Evolutionary conservation across 2,113 vertebrate genomes (phyloP).

Genomic region (Nannospalax galili): DNA sequence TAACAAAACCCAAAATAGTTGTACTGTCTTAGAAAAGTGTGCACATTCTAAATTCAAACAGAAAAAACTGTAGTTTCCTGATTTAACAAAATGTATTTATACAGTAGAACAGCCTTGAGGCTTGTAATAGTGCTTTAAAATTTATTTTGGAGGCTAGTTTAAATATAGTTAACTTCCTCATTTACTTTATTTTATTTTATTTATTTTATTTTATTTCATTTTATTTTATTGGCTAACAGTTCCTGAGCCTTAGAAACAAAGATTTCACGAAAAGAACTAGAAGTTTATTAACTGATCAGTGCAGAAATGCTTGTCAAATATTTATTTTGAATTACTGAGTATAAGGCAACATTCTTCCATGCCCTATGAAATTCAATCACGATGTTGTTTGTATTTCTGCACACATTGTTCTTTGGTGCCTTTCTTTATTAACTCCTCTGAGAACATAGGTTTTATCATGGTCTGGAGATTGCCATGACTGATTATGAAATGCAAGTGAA

Average conservation of each 20-base stretch:
- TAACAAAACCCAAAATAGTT: neutral
- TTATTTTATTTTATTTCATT: conserved; percentile 56
- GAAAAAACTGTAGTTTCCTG: conserved; percentile 9
- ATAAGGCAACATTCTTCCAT: conserved; percentile 35
- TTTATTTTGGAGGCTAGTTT: conserved; percentile 50
- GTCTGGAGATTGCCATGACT: conserved; percentile 1
- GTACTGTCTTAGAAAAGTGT: neutral
- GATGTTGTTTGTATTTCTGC: conserved; percentile 69
- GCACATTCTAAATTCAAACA: neutral
- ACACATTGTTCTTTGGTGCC: conserved; percentile 69
- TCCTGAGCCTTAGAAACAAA: conserved; percentile 54
- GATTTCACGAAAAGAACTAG: conserved; percentile 59
- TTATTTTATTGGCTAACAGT: conserved; percentile 54
- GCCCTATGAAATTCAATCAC: conserved; percentile 72
- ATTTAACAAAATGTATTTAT: conserved; percentile 50
- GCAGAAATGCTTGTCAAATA: conserved; percentile 77
- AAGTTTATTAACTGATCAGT: conserved; percentile 70
- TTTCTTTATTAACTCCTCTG: conserved; percentile 71
- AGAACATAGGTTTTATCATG: conserved; percentile 59
- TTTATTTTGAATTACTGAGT: conserved; percentile 78
- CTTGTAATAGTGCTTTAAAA: conserved; percentile 37
- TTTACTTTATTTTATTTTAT: conserved; percentile 52
- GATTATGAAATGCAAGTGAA: conserved; percentile 55
- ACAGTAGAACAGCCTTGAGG: neutral
- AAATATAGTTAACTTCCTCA: neutral